phyloP scores from a whole-genome alignment of 2,113 vertebrate genomes.

The Gallinago paraguaiae region DNA sequence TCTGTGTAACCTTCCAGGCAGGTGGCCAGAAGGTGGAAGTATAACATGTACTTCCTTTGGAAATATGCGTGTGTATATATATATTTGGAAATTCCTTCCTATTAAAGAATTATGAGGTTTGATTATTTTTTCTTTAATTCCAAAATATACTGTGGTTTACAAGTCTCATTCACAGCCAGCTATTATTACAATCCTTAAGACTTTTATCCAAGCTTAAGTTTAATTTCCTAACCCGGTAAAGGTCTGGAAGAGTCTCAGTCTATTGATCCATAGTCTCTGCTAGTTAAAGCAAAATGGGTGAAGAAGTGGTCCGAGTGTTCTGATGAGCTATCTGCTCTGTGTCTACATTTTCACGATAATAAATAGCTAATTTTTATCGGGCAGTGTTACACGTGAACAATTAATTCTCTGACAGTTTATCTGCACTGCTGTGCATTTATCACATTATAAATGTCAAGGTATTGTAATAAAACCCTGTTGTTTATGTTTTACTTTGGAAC shows the following conservation, averaged over 20 bases:
- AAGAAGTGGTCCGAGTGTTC: background rate
- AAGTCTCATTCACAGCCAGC: background rate
- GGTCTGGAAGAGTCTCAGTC: background rate
- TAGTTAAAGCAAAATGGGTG: background rate
- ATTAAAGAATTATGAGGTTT: background rate
- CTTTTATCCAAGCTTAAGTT: background rate
- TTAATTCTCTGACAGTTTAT: background rate
- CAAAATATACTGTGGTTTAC: background rate
- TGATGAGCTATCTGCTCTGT: background rate
- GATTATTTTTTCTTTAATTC: background rate
- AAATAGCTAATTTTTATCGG: background rate
- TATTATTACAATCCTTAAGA: background rate
- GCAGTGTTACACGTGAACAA: background rate
- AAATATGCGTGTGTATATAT: background rate
- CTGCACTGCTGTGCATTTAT: background rate
- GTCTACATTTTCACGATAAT: background rate
- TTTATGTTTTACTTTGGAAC: background rate
- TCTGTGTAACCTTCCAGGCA: background rate
- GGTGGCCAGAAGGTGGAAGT: slow-evolving; percentile 37
- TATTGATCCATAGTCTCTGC: background rate
- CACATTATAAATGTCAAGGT: background rate
- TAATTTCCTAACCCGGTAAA: background rate
- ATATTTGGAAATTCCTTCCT: background rate
- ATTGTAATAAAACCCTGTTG: background rate
- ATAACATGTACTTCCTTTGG: background rate